Evolutionary conservation across 1,140 invertebrate genomes (phyloP), one percentile per base, ranked within the genome.

Genomic region (Drosophila elegans): DNA sequence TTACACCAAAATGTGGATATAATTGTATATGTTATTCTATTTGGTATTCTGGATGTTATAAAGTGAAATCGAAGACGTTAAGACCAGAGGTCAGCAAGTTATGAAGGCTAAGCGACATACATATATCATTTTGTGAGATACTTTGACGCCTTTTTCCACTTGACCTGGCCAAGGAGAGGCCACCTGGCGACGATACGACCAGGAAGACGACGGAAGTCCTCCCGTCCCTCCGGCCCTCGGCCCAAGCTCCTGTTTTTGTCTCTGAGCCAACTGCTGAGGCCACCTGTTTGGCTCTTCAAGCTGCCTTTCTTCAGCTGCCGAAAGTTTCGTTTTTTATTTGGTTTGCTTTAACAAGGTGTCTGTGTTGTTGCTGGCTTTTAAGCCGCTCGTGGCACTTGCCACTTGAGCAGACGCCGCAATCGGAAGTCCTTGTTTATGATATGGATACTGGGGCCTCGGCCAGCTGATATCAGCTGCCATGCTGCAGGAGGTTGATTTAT

Each of bases 401-500:
- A 80, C 69, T 69, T 57, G 80, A 56, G 66, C 75, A 76, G 75
- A 63, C 53, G 75, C 66, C 80, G 63, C 73, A 86, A 86, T 86
- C 81, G 81, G 81, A 85, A 86, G 81, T 86, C 78, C 60, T 66
- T 78, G 68, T 81, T 85, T 85, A 86, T 86, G 81, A 86, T 78
- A 86, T 44, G 41, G 59, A 60, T 69, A 62, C 54, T 41, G 38
- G 13, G n/a, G 61, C 66, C 62, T 34, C 39, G 55, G 27, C 5
- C 41, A 48, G 42, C 46, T 32, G 21, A 48, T 56, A 77, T 86
- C 82, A 80, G 78, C 82, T 81, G 78, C 63, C 72, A 74, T 10
- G 3, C 49, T 2, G 9, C 42, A 49, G 48, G 27, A 13, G 34
- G 42, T 41, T 67, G 60, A 38, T 64, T 66, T 66, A 66, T 34